A percentile compares a stretch with the other conserved stretches of the same genome.
These are phyloP conservation scores for Pterocles orientalis DNA, from an alignment of 2,113 vertebrate species.

Conservation along the genomic window DNA sequence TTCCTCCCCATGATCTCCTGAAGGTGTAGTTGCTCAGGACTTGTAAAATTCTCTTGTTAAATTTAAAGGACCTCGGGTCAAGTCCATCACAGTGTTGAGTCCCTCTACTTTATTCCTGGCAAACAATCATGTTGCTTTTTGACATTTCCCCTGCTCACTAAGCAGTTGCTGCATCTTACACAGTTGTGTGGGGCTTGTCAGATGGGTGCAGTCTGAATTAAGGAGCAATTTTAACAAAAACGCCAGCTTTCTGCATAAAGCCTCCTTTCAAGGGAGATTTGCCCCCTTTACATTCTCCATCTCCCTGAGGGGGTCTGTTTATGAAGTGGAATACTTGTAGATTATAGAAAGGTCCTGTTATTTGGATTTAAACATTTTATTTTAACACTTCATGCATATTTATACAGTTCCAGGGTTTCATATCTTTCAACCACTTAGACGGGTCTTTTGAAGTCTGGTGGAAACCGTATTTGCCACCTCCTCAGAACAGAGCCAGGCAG, in stretches of 20 bases:
- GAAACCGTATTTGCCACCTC: not conserved
- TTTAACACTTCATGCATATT: not conserved
- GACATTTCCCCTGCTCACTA: not conserved
- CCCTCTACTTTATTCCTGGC: not conserved
- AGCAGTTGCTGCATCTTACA: not conserved
- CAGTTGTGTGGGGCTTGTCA: not conserved
- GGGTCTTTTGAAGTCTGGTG: not conserved
- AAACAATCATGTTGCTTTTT: slow-evolving; percentile 37
- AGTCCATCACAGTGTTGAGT: not conserved
- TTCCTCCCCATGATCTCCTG: not conserved
- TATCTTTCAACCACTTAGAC: not conserved
- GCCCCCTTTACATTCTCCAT: not conserved
- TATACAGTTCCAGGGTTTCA: not conserved
- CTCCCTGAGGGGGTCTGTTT: not conserved
- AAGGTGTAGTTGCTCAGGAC: not conserved
- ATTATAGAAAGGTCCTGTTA: not conserved
- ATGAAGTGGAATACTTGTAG: not conserved
- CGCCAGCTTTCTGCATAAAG: not conserved
- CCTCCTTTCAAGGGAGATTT: not conserved
- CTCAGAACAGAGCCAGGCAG: not conserved
- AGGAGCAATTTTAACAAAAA: slow-evolving; percentile 33
- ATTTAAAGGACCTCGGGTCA: slow-evolving; percentile 7
- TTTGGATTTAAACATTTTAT: not conserved
- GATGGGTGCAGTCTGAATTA: not conserved
- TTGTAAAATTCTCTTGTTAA: not conserved